A percentile compares a stretch with the other conserved stretches of the same genome.
phyloP scores from a whole-genome alignment of 1,140 invertebrate species.

The Colletes latitarsis region DNA sequence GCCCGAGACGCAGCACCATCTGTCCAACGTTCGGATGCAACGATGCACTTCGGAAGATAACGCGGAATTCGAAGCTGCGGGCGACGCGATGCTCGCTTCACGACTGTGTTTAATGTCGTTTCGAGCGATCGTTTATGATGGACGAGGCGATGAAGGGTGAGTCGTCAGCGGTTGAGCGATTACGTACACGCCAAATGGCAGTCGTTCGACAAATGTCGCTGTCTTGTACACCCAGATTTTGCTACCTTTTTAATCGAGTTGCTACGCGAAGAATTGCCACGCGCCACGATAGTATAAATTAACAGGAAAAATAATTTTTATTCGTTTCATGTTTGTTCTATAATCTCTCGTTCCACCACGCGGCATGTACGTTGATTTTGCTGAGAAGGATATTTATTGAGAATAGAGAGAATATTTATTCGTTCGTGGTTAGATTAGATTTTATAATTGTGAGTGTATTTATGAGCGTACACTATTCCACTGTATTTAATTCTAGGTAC shows the following conservation, averaged over 20 bases:
- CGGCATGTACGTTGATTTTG: too few species aligned
- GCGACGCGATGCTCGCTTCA: background rate
- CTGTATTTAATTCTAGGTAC: too few species aligned
- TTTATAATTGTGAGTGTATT: too few species aligned
- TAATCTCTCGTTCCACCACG: too few species aligned
- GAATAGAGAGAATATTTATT: too few species aligned
- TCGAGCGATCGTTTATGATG: constrained; percentile 36
- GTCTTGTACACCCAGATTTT: background rate
- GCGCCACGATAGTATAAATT: too few species aligned
- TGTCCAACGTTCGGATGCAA: constrained; percentile 68
- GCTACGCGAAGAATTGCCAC: too few species aligned
- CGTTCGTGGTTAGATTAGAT: too few species aligned
- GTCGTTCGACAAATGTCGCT: constrained; percentile 19
- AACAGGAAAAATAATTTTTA: too few species aligned
- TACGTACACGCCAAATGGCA: constrained; percentile 41
- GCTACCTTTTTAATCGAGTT: background rate
- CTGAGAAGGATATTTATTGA: too few species aligned
- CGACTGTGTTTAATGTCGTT: constrained; percentile 33
- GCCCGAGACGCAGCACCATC: constrained; percentile 73
- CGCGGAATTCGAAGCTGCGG: constrained; percentile 33
- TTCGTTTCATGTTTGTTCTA: too few species aligned
- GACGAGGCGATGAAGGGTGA: constrained; percentile 49
- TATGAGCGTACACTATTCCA: too few species aligned
- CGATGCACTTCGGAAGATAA: constrained; percentile 59
- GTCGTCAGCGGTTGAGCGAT: constrained; percentile 27